Percentiles rank a stretch among this genome's conserved stretches.
Conservation (phyloP, 64 coral and sea anemone genomes). For the Stylophora pistillata region DNA sequence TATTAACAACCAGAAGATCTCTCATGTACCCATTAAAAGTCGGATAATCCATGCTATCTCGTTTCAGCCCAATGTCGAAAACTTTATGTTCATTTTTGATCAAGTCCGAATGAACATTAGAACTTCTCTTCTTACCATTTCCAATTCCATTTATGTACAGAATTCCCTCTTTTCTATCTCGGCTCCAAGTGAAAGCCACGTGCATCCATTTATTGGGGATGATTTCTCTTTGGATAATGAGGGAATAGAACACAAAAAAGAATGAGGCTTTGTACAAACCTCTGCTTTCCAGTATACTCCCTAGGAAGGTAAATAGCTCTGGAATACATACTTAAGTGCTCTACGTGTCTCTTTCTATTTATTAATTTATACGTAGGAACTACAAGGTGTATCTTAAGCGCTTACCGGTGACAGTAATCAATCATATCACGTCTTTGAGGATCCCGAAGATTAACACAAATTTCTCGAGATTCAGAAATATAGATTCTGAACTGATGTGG, state of each 20-base stretch:
- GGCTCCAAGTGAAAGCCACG: conserved; percentile 9
- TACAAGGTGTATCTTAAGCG: too few species aligned
- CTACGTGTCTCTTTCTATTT: too few species aligned
- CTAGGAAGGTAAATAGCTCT: too few species aligned
- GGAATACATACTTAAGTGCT: neutral
- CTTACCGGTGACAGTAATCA: neutral
- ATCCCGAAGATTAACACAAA: neutral
- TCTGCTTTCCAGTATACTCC: neutral
- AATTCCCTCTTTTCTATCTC: neutral
- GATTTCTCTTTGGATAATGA: neutral
- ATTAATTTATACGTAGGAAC: too few species aligned
- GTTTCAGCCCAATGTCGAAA: too few species aligned
- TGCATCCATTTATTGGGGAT: neutral
- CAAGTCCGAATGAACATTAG: too few species aligned
- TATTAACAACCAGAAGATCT: too few species aligned
- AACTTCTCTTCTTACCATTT: too few species aligned
- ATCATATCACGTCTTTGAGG: neutral
- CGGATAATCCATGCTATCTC: too few species aligned
- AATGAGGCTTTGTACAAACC: neutral
- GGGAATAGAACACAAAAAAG: neutral
- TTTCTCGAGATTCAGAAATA: neutral
- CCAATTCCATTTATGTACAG: neutral
- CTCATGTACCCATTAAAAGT: too few species aligned
- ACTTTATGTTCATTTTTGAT: too few species aligned
- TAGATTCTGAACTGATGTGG: neutral